A percentile compares a stretch with the other conserved stretches of the same genome.
These are phyloP conservation scores for Pocillopora verrucosa DNA, from an alignment of 64 coral and sea anemone genomes.

Conservation along the genomic window DNA sequence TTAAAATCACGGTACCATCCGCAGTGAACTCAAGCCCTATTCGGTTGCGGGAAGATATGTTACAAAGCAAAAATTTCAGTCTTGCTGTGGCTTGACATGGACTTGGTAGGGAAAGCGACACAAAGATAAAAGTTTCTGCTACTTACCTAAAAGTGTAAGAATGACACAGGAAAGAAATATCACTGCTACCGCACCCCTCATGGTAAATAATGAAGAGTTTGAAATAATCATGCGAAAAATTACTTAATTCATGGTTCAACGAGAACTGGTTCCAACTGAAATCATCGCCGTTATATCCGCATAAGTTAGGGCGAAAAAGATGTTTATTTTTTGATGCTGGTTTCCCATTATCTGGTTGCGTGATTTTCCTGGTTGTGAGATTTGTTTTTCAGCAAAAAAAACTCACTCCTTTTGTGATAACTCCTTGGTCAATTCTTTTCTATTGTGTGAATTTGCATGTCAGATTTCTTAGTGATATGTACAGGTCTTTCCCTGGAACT, in stretches of 20 bases:
- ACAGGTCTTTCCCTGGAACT: too few species aligned
- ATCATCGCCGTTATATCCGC: not conserved
- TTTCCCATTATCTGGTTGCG: slow-evolving; percentile 2
- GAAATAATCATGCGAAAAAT: not conserved
- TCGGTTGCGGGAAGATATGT: too few species aligned
- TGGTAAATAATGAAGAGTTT: not conserved
- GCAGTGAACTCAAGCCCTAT: too few species aligned
- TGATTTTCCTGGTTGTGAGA: not conserved
- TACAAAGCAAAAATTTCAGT: too few species aligned
- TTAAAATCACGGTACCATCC: too few species aligned
- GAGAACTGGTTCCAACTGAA: not conserved
- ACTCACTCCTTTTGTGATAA: not conserved
- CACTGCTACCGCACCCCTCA: slow-evolving; percentile 20
- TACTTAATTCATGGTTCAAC: not conserved
- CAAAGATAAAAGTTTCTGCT: not conserved
- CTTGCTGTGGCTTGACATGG: too few species aligned
- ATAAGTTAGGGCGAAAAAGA: not conserved
- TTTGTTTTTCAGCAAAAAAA: not conserved
- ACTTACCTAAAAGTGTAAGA: slow-evolving; percentile 29
- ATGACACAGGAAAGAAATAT: not conserved
- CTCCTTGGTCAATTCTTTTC: too few species aligned
- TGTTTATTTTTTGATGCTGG: slow-evolving; percentile 15
- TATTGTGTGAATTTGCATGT: too few species aligned
- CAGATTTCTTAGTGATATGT: too few species aligned
- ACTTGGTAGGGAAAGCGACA: not conserved